Evolutionary conservation across 2,797 vertebrate genomes (phyloP), one percentile per base, ranked within the genome.

Genomic region (Urophycis tenuis): DNA sequence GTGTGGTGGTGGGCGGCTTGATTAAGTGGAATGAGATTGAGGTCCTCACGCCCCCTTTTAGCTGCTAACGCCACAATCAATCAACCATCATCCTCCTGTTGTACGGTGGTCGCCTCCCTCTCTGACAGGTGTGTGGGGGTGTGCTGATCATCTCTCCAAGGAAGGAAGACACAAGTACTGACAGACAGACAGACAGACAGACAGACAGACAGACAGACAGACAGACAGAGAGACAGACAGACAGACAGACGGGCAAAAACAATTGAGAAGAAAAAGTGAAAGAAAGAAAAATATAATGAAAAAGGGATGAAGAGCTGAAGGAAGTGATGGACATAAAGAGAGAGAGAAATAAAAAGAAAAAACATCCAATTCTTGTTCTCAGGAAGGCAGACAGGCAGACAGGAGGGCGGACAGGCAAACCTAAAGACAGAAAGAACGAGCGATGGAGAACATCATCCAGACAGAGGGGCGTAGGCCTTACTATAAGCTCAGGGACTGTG

Each of bases 21-120:
- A 91, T 86, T 83, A 84, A 89, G 85, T 76, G 31, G 53, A 19
- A 74, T 64, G 76, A 84, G 85, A 88, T 83, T 84, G 53, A 89
- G 86, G 77, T 33, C 75, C 83, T 81, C 85, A 87, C 79, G 39
- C 80, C 87, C 85, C 85, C 86, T 80, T 80, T 76, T 41, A 80
- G 82, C 86, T 83, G 81, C 87, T 88, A 82, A 83, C 81, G 83
- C 79, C 85, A 86, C 80, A 84, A 85, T 89, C 77, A 76, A 89
- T 90, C 87, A 85, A 72, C 82, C 86, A 76, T 87, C 86, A 83
- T 81, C 78, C 80, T 71, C 79, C 71, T 76, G 74, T 85, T 82
- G 32, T 12, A 30, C 30, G 31, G 29, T 7, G 67, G 29, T 70
- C 31, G 67, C 67, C 29, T 70, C 11, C 30, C 4, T 12, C 11